Percentiles rank a stretch among this genome's conserved stretches.
These are phyloP conservation scores for Ostrea denselamellosa DNA, from an alignment of 1,140 invertebrate species.

Conservation along the genomic window DNA sequence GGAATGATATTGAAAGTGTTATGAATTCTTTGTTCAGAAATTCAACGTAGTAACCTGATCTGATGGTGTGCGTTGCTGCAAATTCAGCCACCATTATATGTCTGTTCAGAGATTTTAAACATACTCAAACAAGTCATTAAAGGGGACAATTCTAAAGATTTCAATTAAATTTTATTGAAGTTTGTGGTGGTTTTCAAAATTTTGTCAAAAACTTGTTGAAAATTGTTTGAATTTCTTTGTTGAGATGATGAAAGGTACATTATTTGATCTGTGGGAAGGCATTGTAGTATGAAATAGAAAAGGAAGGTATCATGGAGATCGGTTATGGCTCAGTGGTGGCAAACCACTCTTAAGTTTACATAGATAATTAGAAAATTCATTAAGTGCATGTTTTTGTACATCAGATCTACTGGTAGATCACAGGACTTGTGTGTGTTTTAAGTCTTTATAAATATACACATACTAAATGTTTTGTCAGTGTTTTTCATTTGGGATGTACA, in stretches of 20 bases:
- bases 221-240: slow-evolving; percentile 14
- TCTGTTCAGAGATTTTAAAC: slow-evolving; percentile 17
- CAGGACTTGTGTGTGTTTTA: too few relatives aligned
- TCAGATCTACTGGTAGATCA: too few relatives aligned
- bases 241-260: background rate
- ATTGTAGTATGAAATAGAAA: background rate
- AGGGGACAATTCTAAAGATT: slow-evolving; percentile 10
- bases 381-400: too few relatives aligned
- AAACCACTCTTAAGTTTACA: background rate
- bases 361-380: too few relatives aligned
- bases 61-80: background rate
- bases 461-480: too few relatives aligned
- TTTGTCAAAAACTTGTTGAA: slow-evolving; percentile 15
- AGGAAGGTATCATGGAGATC: background rate
- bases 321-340: background rate
- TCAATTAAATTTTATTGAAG: slow-evolving; percentile 28
- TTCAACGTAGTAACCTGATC: slow-evolving; percentile 19
- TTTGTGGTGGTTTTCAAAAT: background rate
- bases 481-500: too few relatives aligned
- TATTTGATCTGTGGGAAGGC: background rate
- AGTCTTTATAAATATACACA: too few relatives aligned
- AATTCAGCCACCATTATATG: background rate
- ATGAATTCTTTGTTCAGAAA: background rate
- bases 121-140: slow-evolving; percentile 19
- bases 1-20: slow-evolving; percentile 29